phyloP scores from a whole-genome alignment of 1,140 invertebrate species.

The Musca domestica region DNA sequence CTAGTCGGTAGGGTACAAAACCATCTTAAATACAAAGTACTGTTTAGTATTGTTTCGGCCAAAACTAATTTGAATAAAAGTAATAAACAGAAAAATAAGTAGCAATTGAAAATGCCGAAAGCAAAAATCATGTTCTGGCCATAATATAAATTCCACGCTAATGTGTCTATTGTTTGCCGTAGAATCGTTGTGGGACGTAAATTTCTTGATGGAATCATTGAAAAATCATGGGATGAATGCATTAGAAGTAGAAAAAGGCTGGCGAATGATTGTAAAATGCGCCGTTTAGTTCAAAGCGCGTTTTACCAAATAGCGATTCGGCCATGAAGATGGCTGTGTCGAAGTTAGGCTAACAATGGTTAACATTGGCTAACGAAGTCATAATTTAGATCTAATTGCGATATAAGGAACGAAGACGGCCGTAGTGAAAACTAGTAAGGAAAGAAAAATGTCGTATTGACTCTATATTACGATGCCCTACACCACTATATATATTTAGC shows the following conservation, averaged over 20 bases:
- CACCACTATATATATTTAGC: no score
- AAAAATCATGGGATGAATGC: background rate
- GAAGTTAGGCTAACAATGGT: background rate
- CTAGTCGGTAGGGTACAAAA: no score
- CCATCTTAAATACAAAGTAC: no score
- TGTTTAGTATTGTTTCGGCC: no score
- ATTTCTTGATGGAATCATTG: background rate
- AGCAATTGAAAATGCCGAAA: background rate
- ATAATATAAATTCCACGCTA: constrained; percentile 16
- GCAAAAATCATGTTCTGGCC: constrained; percentile 17
- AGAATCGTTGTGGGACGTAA: background rate
- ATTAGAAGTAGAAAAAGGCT: background rate
- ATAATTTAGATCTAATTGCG: constrained; percentile 24
- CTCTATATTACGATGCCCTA: no score
- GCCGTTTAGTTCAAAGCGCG: background rate
- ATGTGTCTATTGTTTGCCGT: constrained; percentile 19
- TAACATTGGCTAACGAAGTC: constrained; percentile 2
- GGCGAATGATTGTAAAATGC: background rate
- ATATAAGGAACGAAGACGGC: no score
- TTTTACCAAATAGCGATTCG: background rate
- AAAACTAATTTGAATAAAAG: no score
- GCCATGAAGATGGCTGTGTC: background rate
- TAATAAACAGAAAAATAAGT: no score
- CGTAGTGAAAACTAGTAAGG: no score
- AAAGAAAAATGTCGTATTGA: no score